Conservation (phyloP, 2,113 vertebrate genomes). For the Anguilla rostrata region DNA sequence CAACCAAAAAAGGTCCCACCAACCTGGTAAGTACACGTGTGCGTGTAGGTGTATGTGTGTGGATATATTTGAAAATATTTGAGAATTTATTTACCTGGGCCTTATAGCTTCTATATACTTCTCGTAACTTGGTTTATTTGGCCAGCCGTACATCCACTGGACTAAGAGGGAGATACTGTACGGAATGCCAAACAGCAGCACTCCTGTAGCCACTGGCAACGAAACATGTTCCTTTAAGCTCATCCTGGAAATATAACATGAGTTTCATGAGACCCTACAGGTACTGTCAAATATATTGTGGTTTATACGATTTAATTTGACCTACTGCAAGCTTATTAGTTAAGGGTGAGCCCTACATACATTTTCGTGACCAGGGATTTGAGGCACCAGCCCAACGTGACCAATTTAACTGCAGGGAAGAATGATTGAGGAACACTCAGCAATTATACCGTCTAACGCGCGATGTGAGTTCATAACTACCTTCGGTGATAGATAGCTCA, state of each 20-base stretch:
- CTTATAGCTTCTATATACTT: constrained; percentile 71
- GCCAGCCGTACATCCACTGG: constrained; percentile 70
- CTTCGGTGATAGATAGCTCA: too few species aligned
- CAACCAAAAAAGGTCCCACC: background rate
- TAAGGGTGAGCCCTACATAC: background rate
- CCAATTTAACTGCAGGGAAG: background rate
- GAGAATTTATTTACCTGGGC: constrained; percentile 55
- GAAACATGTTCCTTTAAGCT: constrained; percentile 48
- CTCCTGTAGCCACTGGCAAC: constrained; percentile 54
- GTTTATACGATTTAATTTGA: constrained; percentile 44
- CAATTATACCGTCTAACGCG: background rate
- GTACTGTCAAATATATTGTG: background rate
- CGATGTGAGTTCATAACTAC: too few species aligned
- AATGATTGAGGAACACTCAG: background rate
- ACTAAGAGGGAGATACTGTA: constrained; percentile 61
- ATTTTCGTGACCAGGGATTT: background rate
- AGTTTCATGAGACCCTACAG: background rate
- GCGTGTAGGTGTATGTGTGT: background rate
- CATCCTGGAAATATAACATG: constrained; percentile 45
- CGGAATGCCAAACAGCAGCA: constrained; percentile 57
- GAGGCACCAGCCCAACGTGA: background rate
- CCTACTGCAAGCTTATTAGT: background rate
- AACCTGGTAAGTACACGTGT: background rate
- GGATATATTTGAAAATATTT: background rate
- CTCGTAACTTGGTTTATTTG: constrained; percentile 62